Evolutionary conservation across 2,113 vertebrate species (phyloP).

Genomic region (Bagarius yarrelli): DNA sequence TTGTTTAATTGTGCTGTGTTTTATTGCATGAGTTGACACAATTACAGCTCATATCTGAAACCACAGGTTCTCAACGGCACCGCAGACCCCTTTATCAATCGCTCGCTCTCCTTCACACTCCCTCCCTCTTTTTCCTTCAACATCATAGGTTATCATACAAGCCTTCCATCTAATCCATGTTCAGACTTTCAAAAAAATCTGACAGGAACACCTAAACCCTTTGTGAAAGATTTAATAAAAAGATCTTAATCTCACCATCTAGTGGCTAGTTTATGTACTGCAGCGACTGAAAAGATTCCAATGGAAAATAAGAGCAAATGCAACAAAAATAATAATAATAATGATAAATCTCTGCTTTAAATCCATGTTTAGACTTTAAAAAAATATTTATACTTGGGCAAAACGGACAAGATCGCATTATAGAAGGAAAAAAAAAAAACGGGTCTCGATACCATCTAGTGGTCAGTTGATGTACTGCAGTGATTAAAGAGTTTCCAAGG

Average conservation of each 20-base stretch:
- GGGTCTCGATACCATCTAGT: conserved; percentile 61
- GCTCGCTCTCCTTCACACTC: neutral
- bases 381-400: neutral
- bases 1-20: conserved; percentile 57
- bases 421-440: neutral
- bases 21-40: conserved; percentile 75
- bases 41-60: conserved; percentile 61
- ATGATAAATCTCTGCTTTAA: too few relatives aligned
- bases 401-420: conserved; percentile 1
- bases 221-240: too few relatives aligned
- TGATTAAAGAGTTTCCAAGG: neutral
- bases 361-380: too few relatives aligned
- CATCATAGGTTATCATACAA: neutral
- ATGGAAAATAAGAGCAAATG: too few relatives aligned
- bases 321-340: too few relatives aligned
- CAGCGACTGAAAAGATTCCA: too few relatives aligned
- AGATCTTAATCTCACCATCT: too few relatives aligned
- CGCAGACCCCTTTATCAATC: neutral
- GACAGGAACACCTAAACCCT: too few relatives aligned
- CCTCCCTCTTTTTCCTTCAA: neutral
- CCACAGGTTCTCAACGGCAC: conserved; percentile 63
- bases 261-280: too few relatives aligned
- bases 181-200: neutral
- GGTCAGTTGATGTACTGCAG: conserved; percentile 63
- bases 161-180: too few relatives aligned